Base-by-base conservation (phyloP, 1,140 invertebrate genomes). In the Cydia splendana region DNA sequence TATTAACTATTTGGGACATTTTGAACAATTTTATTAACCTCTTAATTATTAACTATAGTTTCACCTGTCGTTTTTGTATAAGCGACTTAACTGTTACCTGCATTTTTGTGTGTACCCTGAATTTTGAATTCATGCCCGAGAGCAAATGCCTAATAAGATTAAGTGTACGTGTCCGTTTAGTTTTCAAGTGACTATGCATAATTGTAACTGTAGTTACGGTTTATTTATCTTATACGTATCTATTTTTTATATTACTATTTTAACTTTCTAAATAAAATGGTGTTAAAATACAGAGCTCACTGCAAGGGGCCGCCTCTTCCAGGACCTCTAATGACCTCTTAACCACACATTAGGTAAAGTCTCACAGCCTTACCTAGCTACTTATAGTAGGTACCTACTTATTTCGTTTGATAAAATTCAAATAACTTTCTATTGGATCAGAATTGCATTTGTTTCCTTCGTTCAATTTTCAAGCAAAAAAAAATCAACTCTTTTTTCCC, bases 161-260 rank as follows among this genome's bases (percentile, higher is more conserved):
- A 88, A 87, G 45, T 79, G 81, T 87, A 84, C 82, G 79, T 86
- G 76, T 82, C 80, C 79, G 85, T 77, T 79, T 78, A 76, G 78
- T 75, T 79, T 80, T 84, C 81, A 85, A 85, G 83, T 85, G 84
- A 87, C 82, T 83, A 87, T 82, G 86, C 88, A 90, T 91, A 90
- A 89, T 89, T 77, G 34, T 77, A 77, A 77, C 34, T 48, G 45
- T 74, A 74, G 51, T 73, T 65, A 69, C 62, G 65, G 67, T 73
- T 77, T 77, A 53, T 88, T 89, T 88, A 87, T 88, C 80, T 81
- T 80, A 76, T 88, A 89, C 79, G 83, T 87, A 85, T 81, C 80
- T 76, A 53, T 75, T 75, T 79, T 79, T 82, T 80, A 85, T 83
- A 77, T 85, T 82, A 24, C 57, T 87, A 85, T 81, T 80, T 51